Base-by-base conservation (phyloP, 2,888 invertebrate genomes). In the Sarcophaga caerulescens region DNA sequence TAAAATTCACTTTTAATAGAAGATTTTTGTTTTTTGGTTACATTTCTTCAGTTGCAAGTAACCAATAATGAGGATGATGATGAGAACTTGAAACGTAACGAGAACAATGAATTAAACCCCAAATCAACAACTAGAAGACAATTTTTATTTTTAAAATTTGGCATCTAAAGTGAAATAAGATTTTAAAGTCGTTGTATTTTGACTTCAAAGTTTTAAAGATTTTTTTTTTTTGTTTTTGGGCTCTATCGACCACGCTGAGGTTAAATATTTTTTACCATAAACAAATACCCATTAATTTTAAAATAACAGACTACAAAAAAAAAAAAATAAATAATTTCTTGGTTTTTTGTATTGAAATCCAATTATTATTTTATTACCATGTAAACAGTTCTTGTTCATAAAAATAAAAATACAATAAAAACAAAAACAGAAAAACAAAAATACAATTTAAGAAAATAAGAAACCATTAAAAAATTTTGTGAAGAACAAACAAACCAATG, bases 331-430 rank as follows among this genome's bases (percentile, higher is more conserved):
- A 81, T 45, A 23, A 10, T 66, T 69, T 23, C 45, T 44, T 73
- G 21, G 60, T 62, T 70, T 11, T 68, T 70, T 60, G 62, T 63
- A 82, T 82, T 69, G 80, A 80, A 85, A 76, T 84, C 86, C 84
- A 86, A 86, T 86, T 86, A 86, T 84, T 86, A 84, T 81, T 86
- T 86, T 86, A 86, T 86, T 86, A 70, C 84, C 86, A 86, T 86
- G 86, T 86, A 86, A 86, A 86, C 86, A 86, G 84, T 80, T 74
- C 21, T 81, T 78, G 59, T 45, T 17, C 23, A 59, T 62, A 85
- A 62, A 21, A 74, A 73, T n/a, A 77, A 65, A 14, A 71, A 66
- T 57, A 19, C 45, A 21, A 60, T 23, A 19, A 47, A 75, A 35
- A 6, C 35, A 14, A 14, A 47, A 47, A 12, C 12, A 14, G 4